Evolutionary conservation across 2,797 vertebrate species (phyloP).

Genomic region (Simalia tracyae): DNA sequence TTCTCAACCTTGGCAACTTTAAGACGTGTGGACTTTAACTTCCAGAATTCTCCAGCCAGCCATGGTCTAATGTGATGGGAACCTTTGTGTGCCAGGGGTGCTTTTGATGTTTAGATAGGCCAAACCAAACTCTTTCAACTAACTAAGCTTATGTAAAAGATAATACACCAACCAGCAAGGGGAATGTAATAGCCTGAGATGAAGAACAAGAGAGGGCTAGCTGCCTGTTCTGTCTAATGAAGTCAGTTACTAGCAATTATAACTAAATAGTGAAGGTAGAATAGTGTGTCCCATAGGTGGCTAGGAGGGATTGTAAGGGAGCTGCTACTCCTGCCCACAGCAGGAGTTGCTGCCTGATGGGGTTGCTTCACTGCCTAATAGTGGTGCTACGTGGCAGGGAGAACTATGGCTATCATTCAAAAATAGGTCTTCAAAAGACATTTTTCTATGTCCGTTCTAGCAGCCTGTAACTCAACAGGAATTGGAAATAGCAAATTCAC

Average conservation of each 20-base stretch:
- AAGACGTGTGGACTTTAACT: too few species aligned
- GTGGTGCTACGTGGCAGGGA: background rate
- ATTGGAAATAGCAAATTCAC: background rate
- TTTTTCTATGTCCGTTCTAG: background rate
- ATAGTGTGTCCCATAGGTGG: background rate
- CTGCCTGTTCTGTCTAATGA: background rate
- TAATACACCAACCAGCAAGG: background rate
- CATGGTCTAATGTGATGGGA: background rate
- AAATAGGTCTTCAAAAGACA: background rate
- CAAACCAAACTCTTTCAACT: background rate
- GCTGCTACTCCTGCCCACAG: background rate
- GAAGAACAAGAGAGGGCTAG: background rate
- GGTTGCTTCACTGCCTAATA: background rate
- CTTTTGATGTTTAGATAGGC: background rate
- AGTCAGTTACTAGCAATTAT: background rate
- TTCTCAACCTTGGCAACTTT: too few species aligned
- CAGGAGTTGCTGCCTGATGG: background rate
- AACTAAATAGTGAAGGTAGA: background rate
- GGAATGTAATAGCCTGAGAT: background rate
- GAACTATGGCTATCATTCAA: background rate
- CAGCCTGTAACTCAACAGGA: background rate
- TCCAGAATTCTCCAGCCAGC: too few species aligned
- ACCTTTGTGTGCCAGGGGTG: background rate
- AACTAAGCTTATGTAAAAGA: background rate
- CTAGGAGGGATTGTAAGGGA: background rate